Conservation (phyloP, 2,888 invertebrate species). For the Erannis defoliaria region DNA sequence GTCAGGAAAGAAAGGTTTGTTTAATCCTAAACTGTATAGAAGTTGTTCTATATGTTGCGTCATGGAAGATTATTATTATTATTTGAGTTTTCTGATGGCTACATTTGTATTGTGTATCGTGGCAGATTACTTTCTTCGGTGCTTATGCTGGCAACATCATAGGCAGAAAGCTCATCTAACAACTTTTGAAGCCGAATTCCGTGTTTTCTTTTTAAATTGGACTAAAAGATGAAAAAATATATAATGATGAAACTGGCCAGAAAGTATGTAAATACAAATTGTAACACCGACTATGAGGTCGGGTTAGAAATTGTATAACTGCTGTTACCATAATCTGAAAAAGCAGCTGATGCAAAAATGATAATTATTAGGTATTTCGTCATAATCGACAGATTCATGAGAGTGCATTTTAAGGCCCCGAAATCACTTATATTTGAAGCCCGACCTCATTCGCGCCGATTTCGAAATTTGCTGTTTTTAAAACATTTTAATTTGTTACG, state of each 20-base stretch:
- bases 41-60: not conserved
- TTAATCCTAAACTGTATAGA: not conserved
- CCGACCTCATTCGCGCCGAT: constrained; percentile 33
- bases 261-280: not conserved
- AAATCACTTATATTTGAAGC: not conserved
- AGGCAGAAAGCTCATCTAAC: not conserved
- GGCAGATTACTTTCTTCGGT: constrained; percentile 1
- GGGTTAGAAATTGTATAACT: constrained; percentile 3
- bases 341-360: not conserved
- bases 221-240: constrained; percentile 24
- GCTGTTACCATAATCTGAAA: not conserved
- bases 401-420: not conserved
- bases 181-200: not conserved
- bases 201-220: constrained; percentile 1
- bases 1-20: not conserved
- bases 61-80: not conserved
- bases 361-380: no score
- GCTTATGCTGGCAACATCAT: not conserved
- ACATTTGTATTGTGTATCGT: not conserved
- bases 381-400: no score
- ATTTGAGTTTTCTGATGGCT: not conserved
- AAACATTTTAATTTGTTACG: constrained; percentile 3
- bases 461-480: constrained; percentile 6
- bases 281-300: constrained; percentile 30
- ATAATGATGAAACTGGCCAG: not conserved